These are phyloP conservation scores for Naja naja DNA, from an alignment of 2,113 vertebrate genomes.

Conservation along the genomic window DNA sequence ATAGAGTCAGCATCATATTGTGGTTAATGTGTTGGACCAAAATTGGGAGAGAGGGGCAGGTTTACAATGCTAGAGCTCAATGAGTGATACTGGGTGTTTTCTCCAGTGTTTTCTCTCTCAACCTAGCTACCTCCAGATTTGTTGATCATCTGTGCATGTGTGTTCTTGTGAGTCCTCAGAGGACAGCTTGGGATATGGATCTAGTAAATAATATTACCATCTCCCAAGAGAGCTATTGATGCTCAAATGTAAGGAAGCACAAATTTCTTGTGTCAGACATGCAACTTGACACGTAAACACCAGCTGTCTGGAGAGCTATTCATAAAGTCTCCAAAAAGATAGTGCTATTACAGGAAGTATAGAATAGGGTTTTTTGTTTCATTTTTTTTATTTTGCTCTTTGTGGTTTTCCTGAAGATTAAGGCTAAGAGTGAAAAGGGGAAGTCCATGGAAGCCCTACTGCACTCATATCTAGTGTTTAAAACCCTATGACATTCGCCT, in stretches of 20 bases:
- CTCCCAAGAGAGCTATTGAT: background rate
- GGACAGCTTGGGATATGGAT: background rate
- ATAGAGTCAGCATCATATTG: background rate
- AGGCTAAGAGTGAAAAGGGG: background rate
- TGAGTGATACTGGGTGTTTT: background rate
- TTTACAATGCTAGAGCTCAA: background rate
- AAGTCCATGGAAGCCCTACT: background rate
- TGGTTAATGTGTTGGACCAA: background rate
- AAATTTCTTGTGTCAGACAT: background rate
- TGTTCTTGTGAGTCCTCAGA: background rate
- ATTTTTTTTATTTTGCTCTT: background rate
- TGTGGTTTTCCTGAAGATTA: background rate
- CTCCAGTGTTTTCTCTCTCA: background rate
- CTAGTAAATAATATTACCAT: background rate
- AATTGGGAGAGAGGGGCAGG: background rate
- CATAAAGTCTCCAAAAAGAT: background rate
- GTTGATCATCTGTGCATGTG: background rate
- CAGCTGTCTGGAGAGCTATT: background rate
- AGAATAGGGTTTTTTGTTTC: background rate
- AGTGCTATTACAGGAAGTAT: background rate
- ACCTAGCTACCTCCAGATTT: background rate
- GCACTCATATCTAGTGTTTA: background rate
- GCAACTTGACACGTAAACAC: background rate
- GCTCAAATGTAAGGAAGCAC: background rate
- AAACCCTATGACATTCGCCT: background rate